Conservation (phyloP, 2,888 invertebrate species). For the Serripes groenlandicus region DNA sequence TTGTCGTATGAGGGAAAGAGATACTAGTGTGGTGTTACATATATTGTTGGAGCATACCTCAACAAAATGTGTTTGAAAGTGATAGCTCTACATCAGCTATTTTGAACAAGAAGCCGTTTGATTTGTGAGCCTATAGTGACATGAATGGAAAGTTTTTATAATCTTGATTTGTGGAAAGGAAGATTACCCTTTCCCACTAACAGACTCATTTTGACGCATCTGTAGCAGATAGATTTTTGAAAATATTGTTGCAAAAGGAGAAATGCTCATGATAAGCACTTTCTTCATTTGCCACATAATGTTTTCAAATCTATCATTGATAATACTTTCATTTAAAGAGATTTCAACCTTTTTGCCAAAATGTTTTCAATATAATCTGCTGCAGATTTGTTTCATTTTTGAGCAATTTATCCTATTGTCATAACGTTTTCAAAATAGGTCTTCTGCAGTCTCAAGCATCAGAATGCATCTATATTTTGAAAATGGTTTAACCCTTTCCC, state of each 20-base stretch:
- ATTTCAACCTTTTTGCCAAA: no score
- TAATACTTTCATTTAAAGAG: background rate
- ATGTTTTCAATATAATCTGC: no score
- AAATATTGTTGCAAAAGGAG: background rate
- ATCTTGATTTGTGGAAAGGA: no score
- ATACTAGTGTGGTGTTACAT: slow-evolving; percentile 24
- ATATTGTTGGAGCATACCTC: background rate
- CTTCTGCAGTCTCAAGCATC: no score
- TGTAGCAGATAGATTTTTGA: background rate
- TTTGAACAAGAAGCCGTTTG: background rate
- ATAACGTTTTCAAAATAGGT: no score
- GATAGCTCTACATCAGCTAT: background rate
- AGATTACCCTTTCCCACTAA: background rate
- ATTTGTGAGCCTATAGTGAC: background rate
- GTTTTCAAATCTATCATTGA: background rate
- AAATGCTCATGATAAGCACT: background rate
- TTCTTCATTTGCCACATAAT: background rate
- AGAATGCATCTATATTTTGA: no score
- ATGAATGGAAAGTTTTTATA: no score
- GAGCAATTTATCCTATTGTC: no score
- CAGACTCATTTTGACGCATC: background rate
- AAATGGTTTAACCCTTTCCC: no score
- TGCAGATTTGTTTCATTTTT: no score
- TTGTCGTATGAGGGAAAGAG: no score
- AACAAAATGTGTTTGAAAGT: background rate